A percentile compares a stretch with the other conserved stretches of the same genome.
Evolutionary conservation across 1,140 invertebrate species (phyloP).

Genomic region (Tetramorium parvispinum): DNA sequence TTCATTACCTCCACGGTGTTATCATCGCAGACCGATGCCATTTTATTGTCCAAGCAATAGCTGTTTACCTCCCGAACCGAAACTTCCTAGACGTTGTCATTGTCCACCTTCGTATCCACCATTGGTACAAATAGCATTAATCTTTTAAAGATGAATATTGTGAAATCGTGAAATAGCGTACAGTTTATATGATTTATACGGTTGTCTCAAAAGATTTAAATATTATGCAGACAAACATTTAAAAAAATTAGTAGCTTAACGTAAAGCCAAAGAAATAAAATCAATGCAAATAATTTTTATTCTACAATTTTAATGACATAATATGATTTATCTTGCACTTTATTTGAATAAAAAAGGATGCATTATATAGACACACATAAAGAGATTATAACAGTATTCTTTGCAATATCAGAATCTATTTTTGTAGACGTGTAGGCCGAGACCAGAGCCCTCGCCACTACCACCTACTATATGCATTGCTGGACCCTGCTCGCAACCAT

Average conservation of each 20-base stretch:
- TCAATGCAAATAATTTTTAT: not conserved
- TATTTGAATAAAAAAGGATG: not conserved
- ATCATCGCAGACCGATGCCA: slow-evolving; percentile 59
- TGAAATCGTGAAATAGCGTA: not conserved
- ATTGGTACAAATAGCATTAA: slow-evolving; percentile 49
- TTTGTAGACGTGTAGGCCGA: slow-evolving; percentile 61
- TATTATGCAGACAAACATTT: not conserved
- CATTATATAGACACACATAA: not conserved
- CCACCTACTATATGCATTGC: slow-evolving; percentile 69
- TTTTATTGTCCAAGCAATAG: slow-evolving; percentile 68
- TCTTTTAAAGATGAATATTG: not conserved
- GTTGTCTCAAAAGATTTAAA: not conserved
- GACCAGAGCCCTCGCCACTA: slow-evolving; percentile 38
- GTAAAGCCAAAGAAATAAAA: not conserved
- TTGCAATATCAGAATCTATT: slow-evolving; percentile 6
- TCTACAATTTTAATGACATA: slow-evolving; percentile 23
- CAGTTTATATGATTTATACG: not conserved
- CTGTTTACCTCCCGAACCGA: slow-evolving; percentile 66
- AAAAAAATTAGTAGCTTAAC: not conserved
- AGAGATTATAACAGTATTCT: not conserved
- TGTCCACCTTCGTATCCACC: slow-evolving; percentile 23
- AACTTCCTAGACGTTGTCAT: slow-evolving; percentile 4
- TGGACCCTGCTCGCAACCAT: slow-evolving; percentile 56
- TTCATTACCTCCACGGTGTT: slow-evolving; percentile 69
- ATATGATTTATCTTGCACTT: not conserved